Evolutionary conservation across 2,797 vertebrate genomes (phyloP).

Genomic region (Syngnathus acus): DNA sequence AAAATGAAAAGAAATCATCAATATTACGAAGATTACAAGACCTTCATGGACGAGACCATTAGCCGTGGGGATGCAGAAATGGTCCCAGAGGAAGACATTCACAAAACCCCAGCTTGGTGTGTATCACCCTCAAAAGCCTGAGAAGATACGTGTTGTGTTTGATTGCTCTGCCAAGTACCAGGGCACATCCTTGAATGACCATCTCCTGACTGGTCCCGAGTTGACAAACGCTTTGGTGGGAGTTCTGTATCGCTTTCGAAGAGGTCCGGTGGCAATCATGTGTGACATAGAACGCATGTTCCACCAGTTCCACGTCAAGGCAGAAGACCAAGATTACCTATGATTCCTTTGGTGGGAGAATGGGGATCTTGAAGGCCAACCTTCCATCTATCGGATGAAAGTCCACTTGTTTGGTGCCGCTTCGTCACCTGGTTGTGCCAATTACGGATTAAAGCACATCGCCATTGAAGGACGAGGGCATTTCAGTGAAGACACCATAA

Average conservation of each 20-base stretch:
- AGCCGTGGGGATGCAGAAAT: too few relatives aligned
- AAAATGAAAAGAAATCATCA: too few relatives aligned
- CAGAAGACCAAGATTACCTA: not conserved
- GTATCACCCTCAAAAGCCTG: not conserved
- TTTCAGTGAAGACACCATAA: not conserved
- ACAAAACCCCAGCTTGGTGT: not conserved
- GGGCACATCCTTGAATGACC: not conserved
- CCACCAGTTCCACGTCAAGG: not conserved
- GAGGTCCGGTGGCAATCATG: not conserved
- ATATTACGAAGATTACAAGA: too few relatives aligned
- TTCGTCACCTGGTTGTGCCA: not conserved
- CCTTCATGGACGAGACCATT: too few relatives aligned
- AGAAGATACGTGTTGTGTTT: not conserved
- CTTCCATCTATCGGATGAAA: not conserved
- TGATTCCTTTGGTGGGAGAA: not conserved
- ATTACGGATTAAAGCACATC: not conserved
- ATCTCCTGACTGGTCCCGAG: not conserved
- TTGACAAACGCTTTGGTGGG: not conserved
- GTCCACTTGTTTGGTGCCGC: not conserved
- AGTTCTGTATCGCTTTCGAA: not conserved
- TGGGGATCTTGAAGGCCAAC: too few relatives aligned
- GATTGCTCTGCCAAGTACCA: constrained; percentile 2
- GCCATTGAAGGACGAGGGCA: not conserved
- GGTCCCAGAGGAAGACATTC: too few relatives aligned
- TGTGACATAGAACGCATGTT: constrained; percentile 2